phyloP scores from a whole-genome alignment of 2,797 vertebrate species.

The Anguilla pacifica region DNA sequence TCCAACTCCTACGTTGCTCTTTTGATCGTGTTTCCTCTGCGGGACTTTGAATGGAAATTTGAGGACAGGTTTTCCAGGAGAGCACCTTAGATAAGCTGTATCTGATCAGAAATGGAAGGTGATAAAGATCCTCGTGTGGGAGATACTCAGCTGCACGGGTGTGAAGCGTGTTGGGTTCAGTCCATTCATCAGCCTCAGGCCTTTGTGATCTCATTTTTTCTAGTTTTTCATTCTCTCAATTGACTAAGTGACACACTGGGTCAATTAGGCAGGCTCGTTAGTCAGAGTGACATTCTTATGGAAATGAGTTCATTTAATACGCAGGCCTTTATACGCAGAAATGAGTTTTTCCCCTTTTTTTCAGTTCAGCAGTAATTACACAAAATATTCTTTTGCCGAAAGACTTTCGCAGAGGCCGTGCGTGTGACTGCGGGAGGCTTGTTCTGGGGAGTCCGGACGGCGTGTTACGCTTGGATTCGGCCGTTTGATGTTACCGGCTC shows the following conservation, averaged over 20 bases:
- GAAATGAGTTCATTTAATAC: background rate
- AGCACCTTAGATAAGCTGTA: background rate
- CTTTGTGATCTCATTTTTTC: background rate
- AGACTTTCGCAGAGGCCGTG: background rate
- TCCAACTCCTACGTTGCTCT: background rate
- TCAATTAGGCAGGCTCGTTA: background rate
- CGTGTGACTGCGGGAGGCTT: background rate
- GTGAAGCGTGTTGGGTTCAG: background rate
- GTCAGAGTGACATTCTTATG: background rate
- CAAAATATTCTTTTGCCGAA: background rate
- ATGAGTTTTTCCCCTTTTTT: background rate
- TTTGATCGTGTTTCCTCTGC: background rate
- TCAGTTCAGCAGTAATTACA: background rate
- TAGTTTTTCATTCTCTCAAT: background rate
- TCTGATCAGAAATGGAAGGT: background rate
- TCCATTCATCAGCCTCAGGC: background rate
- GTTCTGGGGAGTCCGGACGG: background rate
- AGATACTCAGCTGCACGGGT: background rate
- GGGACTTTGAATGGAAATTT: background rate
- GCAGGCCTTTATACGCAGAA: background rate
- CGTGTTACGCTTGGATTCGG: background rate
- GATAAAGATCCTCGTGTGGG: background rate
- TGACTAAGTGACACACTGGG: background rate
- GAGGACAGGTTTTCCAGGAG: background rate
- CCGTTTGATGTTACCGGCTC: slow-evolving; percentile 1